Base-by-base conservation (phyloP, 2,113 vertebrate genomes). In the Eretmochelys imbricata region DNA sequence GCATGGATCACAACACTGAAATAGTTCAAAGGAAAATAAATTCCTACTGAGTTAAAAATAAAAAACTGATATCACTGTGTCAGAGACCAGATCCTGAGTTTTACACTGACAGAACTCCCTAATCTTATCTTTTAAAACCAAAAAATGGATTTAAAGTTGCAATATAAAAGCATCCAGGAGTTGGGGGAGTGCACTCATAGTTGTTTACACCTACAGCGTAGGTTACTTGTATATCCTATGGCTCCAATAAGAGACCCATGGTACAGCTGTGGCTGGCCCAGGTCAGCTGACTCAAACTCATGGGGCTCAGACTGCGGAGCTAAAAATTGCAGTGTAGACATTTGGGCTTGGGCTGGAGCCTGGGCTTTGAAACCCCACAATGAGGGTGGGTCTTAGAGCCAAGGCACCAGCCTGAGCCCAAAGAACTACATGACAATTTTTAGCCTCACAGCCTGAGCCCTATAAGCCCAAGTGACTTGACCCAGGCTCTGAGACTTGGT, bases 1-100 rank as follows among this genome's bases (percentile, higher is more conserved):
- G 75, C 65, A 92, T 87, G 85, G 85, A 85, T 72, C 88, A 76
- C 31, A 85, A 93, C 80, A 95, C 62, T 24, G 3, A 94, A 62
- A 65, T 75, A 82, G 35, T 91, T 62, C 69, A 83, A 89, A 59
- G 24, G 29, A 19, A 82, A 8, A 50, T 81, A n/a, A 83, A 24
- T 7, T 87, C 78, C 86, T 84, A 82, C n/a, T 51, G 46, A 80
- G 84, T 85, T 88, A 3, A 90, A 90, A 78, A 6, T 13, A 16
- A 79, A 48, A 85, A 5, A 5, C 42, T 93, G 86, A 0, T 69
- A 49, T 81, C 89, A 84, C 57, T 62, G 46, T 42, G 79, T 48
- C 50, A 50, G 84, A 80, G 57, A 8, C 13, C 31, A 50, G 10
- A 80, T 91, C 79, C 93, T 57, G 50, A 87, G 53, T 11, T 46